Evolutionary conservation across 2,113 vertebrate genomes (phyloP), one percentile per base, ranked within the genome.

Genomic region (Struthio camelus): DNA sequence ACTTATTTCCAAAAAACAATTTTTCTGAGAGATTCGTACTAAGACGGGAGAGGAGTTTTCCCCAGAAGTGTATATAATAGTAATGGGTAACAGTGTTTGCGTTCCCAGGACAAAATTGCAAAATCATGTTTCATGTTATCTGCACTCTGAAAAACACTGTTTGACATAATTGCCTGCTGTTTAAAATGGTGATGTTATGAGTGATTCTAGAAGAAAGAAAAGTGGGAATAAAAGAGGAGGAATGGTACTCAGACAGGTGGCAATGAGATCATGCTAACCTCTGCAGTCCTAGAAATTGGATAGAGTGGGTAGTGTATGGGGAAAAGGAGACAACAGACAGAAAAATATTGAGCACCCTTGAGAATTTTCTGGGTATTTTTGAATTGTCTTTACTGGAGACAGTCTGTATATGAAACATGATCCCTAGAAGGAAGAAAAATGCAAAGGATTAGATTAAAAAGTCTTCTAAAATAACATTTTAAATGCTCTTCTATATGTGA

Each of bases 331-430:
- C 27, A 86, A 8, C 8, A 32, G 38, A 77, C 77, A 65, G 14
- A 66, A 93, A 73, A 89, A 11, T 30, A 27, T 15, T 16, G 18
- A 28, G 0, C 0, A 42, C 73, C 10, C 18, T 46, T 69, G 13
- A 58, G n/a, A 85, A 54, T 51, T 80, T 85, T 75, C 13, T 79
- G 34, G 1, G 2, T 48, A 2, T 18, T 86, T 86, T 67, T 88
- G 48, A 36, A 27, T 20, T 56, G 22, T 40, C 4, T 6, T 2
- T 34, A 6, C 0, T 3, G 22, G 61, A 46, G 38, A 34, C 42
- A 51, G 10, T 24, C 23, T 54, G 10, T 42, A 8, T 30, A 4
- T 56, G 10, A n/a, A 87, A 25, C 10, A 4, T 48, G 30, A 48
- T 79, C 46, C n/a, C 10, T 36, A 64, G 19, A 36, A 64, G 42